Base-by-base conservation (phyloP, 1,140 invertebrate genomes). In the Tachypleus tridentatus region DNA sequence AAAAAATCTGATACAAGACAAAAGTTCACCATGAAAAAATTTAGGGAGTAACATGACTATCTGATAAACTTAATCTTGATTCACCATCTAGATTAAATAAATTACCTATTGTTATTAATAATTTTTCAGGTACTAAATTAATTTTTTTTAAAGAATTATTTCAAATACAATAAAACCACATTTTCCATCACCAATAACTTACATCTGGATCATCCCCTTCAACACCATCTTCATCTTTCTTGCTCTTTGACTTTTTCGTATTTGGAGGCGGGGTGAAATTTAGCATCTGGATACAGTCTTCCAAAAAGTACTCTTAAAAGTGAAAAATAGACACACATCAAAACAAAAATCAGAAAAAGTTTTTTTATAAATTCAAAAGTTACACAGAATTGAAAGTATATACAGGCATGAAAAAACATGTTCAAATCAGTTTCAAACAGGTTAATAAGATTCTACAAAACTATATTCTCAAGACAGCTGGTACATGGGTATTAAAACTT, bases 231-330 rank as follows among this genome's bases (percentile, higher is more conserved):
- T 85, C 82, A 7, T 81, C 81, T 4, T 74, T 56, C 74, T 64
- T 70, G 54, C 29, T 29, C 3, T n/a, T 7, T 8, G 74, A 76
- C 60, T 74, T 80, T 67, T 58, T 71, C 0, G 80, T 82, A 60
- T 86, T 84, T 0, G 83, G 80, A 0, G 86, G 82, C 0, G 91
- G 89, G 4, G 87, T 78, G 75, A 96, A 97, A 58, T 84, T 83
- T 3, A 88, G 83, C 76, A 91, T 80, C 74, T 92, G 82, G 57
- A 94, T 82, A 69, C 87, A 88, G 75, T 97, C 93, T 75, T 97
- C 93, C 11, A 97, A 74, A 76, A 91, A 97, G 75, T 90, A 93
- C 70, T 93, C 87, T 83, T 69, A 67, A 62, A 66, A 52, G n/a
- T 6, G 48, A 52, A 51, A 29, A 29, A 29, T 29, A 29, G 29